phyloP scores from a whole-genome alignment of 2,797 vertebrate genomes.

The Heliangelus exortis region DNA sequence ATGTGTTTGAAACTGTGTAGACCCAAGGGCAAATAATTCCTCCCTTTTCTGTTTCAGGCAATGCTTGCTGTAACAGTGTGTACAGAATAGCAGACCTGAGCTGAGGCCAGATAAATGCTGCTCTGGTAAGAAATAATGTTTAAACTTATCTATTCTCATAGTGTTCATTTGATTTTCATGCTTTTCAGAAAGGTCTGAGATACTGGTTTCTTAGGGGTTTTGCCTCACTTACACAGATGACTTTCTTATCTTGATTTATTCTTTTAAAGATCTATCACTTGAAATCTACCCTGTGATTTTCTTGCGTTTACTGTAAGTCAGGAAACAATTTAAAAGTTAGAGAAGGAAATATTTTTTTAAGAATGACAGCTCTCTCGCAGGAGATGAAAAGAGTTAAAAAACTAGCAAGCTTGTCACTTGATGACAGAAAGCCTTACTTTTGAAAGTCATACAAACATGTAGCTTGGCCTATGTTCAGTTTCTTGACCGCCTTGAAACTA shows the following conservation, averaged over 20 bases:
- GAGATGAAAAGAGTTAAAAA: neutral
- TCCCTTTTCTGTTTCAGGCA: constrained; percentile 5
- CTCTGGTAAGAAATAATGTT: neutral
- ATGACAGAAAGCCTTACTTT: neutral
- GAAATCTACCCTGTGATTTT: neutral
- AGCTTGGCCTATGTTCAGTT: neutral
- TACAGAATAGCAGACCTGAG: neutral
- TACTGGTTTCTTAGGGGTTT: neutral
- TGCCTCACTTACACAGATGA: neutral
- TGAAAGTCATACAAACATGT: neutral
- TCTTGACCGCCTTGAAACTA: neutral
- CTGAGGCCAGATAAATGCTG: neutral
- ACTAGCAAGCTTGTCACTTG: neutral
- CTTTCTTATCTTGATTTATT: neutral
- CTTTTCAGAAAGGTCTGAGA: neutral
- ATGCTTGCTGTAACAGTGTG: neutral
- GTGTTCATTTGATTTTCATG: neutral
- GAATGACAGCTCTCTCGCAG: neutral
- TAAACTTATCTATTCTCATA: neutral
- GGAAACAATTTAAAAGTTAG: neutral
- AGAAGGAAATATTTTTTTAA: neutral
- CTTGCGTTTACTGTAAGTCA: neutral
- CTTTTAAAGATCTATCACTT: neutral
- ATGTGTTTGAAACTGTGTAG: neutral
- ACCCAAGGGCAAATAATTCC: neutral